Percentiles rank a stretch among this genome's conserved stretches.
phyloP scores from a whole-genome alignment of 1,140 invertebrate genomes.

The Carposina sasakii region DNA sequence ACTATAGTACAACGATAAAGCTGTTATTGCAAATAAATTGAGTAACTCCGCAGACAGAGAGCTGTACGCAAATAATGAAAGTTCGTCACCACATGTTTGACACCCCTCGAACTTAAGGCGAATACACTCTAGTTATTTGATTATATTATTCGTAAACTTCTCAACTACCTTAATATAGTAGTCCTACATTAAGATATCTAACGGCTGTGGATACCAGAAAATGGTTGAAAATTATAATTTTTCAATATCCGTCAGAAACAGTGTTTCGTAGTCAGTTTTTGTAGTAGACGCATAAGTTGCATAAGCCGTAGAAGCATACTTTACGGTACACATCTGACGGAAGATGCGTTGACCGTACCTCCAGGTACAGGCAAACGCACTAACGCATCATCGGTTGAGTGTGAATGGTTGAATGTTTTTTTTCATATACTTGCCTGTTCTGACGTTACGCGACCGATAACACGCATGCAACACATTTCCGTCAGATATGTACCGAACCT shows the following conservation, averaged over 20 bases:
- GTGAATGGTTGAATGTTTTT: no score
- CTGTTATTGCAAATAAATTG: slow-evolving; percentile 20
- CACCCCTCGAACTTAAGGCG: slow-evolving; percentile 20
- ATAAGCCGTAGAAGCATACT: no score
- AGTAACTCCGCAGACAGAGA: slow-evolving; percentile 27
- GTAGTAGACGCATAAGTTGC: no score
- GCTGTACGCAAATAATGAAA: slow-evolving; percentile 31
- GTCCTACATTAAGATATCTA: neutral
- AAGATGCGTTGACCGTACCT: no score
- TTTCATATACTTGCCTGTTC: no score
- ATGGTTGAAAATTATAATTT: neutral
- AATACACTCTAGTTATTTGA: neutral
- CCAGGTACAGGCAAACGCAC: no score
- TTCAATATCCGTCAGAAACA: neutral
- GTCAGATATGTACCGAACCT: no score
- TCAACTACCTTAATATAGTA: neutral
- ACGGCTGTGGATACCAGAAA: neutral
- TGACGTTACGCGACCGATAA: no score
- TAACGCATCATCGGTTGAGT: no score
- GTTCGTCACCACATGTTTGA: slow-evolving; percentile 24
- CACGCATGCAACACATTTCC: no score
- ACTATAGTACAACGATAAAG: no score
- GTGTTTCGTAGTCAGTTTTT: neutral
- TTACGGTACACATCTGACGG: no score
- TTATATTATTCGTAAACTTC: neutral